Evolutionary conservation across 2,797 vertebrate genomes (phyloP).

Genomic region (Phrynocephalus forsythii): DNA sequence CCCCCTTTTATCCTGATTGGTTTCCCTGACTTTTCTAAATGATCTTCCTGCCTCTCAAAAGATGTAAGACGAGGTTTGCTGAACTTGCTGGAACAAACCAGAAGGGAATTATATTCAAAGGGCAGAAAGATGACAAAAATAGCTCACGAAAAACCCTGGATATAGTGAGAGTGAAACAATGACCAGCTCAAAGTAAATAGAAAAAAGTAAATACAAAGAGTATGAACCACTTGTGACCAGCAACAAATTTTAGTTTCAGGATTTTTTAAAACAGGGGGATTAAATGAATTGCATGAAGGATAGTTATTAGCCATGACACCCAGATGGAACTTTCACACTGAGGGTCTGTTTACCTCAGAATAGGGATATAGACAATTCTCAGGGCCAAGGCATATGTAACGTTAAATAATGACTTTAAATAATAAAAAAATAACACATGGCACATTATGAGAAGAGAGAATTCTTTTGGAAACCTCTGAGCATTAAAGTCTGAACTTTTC

Average conservation of each 20-base stretch:
- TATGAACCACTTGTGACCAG: background rate
- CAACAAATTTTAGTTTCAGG: background rate
- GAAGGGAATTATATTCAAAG: slow-evolving; percentile 6
- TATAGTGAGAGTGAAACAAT: background rate
- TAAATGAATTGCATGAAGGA: background rate
- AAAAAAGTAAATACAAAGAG: background rate
- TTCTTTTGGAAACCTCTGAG: too few relatives aligned
- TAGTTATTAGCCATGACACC: background rate
- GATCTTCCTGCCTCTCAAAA: background rate
- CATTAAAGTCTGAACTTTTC: too few relatives aligned
- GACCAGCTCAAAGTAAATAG: background rate
- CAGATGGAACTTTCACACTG: background rate
- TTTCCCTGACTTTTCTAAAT: slow-evolving; percentile 19
- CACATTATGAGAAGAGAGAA: too few relatives aligned
- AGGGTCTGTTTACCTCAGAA: background rate
- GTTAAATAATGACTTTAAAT: too few relatives aligned
- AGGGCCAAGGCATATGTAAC: too few relatives aligned
- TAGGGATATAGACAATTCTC: background rate
- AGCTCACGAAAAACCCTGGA: slow-evolving; percentile 20
- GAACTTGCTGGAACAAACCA: slow-evolving; percentile 2
- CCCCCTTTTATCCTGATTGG: slow-evolving; percentile 9
- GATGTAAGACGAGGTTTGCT: slow-evolving; percentile 13
- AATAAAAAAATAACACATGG: too few relatives aligned
- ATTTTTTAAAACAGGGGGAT: background rate
- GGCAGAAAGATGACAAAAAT: slow-evolving; percentile 20